phyloP scores from a whole-genome alignment of 2,113 vertebrate genomes.

The Lepidothrix coronata region DNA sequence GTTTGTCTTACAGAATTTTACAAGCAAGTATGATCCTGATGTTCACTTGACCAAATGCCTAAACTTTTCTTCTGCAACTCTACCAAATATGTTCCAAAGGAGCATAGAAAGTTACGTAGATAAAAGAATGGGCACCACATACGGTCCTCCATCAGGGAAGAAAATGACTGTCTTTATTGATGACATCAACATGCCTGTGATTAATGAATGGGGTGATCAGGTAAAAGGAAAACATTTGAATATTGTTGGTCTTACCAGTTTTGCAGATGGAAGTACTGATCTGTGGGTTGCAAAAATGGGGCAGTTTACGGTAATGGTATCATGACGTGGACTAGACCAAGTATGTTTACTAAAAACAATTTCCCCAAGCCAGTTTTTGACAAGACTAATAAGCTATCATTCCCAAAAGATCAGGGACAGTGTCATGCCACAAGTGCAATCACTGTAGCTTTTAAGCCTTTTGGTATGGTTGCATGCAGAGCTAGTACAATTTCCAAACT shows the following conservation, averaged over 20 bases:
- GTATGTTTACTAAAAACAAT: neutral
- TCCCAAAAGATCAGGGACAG: neutral
- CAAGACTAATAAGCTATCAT: neutral
- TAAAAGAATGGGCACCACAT: slow-evolving; percentile 83
- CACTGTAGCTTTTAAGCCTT: neutral
- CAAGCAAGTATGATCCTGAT: slow-evolving; percentile 78
- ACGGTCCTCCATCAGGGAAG: slow-evolving; percentile 81
- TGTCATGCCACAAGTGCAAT: neutral
- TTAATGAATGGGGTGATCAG: slow-evolving; percentile 90
- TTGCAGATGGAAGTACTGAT: neutral
- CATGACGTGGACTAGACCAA: neutral
- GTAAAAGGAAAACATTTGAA: slow-evolving; percentile 45
- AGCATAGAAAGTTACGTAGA: slow-evolving; percentile 84
- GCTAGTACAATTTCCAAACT: neutral
- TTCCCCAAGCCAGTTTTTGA: neutral
- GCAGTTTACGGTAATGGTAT: neutral
- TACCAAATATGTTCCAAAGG: slow-evolving; percentile 83
- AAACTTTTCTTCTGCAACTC: slow-evolving; percentile 85
- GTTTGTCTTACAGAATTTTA: slow-evolving; percentile 75
- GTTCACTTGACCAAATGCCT: slow-evolving; percentile 78
- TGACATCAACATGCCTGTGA: slow-evolving; percentile 88
- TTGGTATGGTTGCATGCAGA: neutral
- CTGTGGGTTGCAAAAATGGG: neutral
- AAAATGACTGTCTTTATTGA: slow-evolving; percentile 85
- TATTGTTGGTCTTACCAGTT: neutral